Conservation (phyloP, 2,797 vertebrate species). For the Lepus oiostolus region DNA sequence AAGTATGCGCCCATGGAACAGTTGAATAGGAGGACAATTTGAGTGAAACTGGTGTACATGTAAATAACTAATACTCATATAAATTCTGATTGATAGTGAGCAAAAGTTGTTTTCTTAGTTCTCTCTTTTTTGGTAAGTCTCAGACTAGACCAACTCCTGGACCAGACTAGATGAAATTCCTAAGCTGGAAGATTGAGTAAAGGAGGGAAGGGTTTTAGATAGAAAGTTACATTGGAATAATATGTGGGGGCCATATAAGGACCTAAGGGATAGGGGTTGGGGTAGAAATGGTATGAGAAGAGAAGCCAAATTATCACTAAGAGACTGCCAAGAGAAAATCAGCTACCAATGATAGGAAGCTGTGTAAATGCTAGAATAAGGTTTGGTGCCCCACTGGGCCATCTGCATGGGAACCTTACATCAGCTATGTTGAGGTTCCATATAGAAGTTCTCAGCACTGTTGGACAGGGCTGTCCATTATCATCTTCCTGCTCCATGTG, state of each 20-base stretch:
- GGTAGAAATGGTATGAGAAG: not conserved
- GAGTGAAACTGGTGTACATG: not conserved
- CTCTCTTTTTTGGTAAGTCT: not conserved
- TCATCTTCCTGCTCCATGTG: not conserved
- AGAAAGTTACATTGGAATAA: not conserved
- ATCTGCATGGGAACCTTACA: not conserved
- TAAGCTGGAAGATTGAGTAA: not conserved
- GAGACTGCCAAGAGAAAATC: not conserved
- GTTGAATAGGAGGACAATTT: not conserved
- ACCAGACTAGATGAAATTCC: not conserved
- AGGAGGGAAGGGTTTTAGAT: not conserved
- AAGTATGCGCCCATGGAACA: not conserved
- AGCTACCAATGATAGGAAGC: not conserved
- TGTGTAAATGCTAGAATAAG: not conserved
- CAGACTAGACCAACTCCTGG: not conserved
- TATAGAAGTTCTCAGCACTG: not conserved
- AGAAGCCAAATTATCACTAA: not conserved
- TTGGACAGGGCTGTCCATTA: not conserved
- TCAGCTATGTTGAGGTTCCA: not conserved
- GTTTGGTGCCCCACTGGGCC: rapidly evolving
- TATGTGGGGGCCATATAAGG: not conserved
- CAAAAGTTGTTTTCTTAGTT: not conserved
- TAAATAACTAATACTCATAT: not conserved
- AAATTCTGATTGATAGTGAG: not conserved
- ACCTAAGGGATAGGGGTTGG: no score